Conservation (phyloP, 2,113 vertebrate species). For the Apodemus speciosus region DNA sequence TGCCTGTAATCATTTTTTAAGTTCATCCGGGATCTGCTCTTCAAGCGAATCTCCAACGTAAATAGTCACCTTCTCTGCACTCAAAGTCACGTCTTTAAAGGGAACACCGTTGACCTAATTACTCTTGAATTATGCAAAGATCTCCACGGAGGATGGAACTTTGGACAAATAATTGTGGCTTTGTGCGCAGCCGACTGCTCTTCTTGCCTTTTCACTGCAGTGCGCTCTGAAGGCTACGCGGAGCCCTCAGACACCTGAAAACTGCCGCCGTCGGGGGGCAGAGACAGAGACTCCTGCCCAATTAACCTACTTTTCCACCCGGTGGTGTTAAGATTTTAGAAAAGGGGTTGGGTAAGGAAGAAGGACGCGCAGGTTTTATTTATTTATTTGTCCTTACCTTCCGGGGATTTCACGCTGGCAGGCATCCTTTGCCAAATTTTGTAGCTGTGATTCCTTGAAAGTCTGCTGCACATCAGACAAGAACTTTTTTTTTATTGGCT, state of each 20-base stretch:
- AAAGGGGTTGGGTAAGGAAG: not conserved
- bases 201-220: not conserved
- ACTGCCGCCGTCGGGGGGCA: slow-evolving; percentile 79
- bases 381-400: not conserved
- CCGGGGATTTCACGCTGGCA: not conserved
- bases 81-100: slow-evolving; percentile 62
- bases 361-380: not conserved
- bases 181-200: slow-evolving; percentile 16
- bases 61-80: slow-evolving; percentile 51
- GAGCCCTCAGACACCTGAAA: slow-evolving; percentile 76
- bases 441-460: slow-evolving; percentile 1
- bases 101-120: slow-evolving; percentile 60
- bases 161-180: slow-evolving; percentile 63
- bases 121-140: slow-evolving; percentile 71
- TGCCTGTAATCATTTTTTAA: slow-evolving; percentile 58
- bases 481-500: no score
- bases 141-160: slow-evolving; percentile 15
- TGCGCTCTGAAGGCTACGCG: not conserved
- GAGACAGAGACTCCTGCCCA: slow-evolving; percentile 71
- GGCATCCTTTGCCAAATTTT: slow-evolving; percentile 21
- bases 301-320: slow-evolving; percentile 84
- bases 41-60: slow-evolving; percentile 50
- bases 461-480: not conserved
- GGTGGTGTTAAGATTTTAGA: slow-evolving; percentile 76
- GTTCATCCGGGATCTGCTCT: slow-evolving; percentile 15